Conservation (phyloP, 1,140 invertebrate species). For the Pectinophora gossypiella region DNA sequence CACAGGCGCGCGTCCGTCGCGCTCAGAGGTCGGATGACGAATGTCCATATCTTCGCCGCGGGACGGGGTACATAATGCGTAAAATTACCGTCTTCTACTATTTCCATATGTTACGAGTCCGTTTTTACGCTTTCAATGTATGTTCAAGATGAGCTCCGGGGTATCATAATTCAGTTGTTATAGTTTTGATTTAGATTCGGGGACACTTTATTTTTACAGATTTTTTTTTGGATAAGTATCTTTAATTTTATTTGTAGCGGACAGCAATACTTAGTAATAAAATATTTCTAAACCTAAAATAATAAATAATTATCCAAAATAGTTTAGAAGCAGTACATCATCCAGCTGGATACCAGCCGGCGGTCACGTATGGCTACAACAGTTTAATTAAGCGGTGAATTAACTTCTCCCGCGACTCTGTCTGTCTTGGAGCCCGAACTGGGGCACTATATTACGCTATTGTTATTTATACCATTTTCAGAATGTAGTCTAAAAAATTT, state of each 20-base stretch:
- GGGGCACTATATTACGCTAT: too few relatives aligned
- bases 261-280: too few relatives aligned
- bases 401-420: conserved; percentile 36
- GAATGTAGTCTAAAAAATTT: too few relatives aligned
- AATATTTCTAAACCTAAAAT: too few relatives aligned
- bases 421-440: conserved; percentile 23
- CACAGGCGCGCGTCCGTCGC: conserved; percentile 28
- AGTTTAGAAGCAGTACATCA: too few relatives aligned
- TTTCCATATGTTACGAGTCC: conserved; percentile 40
- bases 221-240: too few relatives aligned
- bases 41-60: conserved; percentile 41
- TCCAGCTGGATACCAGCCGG: conserved; percentile 4
- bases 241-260: too few relatives aligned
- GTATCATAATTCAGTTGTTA: too few relatives aligned
- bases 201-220: too few relatives aligned
- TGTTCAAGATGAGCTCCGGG: not conserved
- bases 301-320: too few relatives aligned
- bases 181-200: too few relatives aligned
- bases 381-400: conserved; percentile 57
- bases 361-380: conserved; percentile 36
- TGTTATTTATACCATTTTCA: conserved; percentile 2
- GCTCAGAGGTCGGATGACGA: conserved; percentile 50
- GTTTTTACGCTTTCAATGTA: conserved; percentile 6
- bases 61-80: conserved; percentile 65
- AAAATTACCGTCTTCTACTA: conserved; percentile 60